Conservation (phyloP, 2,797 vertebrate genomes). For the Streptopelia turtur region DNA sequence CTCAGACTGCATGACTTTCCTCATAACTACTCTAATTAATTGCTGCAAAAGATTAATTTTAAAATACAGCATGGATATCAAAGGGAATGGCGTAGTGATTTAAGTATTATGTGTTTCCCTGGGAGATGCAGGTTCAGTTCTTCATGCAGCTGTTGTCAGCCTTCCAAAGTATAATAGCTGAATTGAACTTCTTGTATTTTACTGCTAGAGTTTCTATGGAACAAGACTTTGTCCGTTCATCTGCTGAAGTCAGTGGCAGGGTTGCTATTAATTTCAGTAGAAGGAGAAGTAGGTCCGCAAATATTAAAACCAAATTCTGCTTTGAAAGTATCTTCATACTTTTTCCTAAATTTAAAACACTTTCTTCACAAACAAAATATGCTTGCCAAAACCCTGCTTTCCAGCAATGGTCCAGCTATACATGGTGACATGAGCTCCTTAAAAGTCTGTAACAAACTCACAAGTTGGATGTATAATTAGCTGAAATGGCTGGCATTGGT, state of each 20-base stretch:
- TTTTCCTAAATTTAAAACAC: not conserved
- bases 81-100: slow-evolving; percentile 52
- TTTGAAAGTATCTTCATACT: not conserved
- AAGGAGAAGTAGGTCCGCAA: not conserved
- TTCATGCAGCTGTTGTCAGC: slow-evolving; percentile 45
- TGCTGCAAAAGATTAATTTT: slow-evolving; percentile 71
- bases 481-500: not conserved
- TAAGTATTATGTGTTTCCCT: slow-evolving; percentile 55
- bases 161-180: slow-evolving; percentile 44
- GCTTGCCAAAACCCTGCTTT: not conserved
- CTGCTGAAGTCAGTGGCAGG: not conserved
- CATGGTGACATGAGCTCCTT: not conserved
- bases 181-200: slow-evolving; percentile 34
- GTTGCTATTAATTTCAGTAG: not conserved
- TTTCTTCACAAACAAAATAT: not conserved
- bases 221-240: not conserved
- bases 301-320: not conserved
- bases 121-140: slow-evolving; percentile 62
- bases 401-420: not conserved
- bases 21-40: slow-evolving; percentile 77
- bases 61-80: slow-evolving; percentile 58
- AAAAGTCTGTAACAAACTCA: not conserved
- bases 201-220: not conserved
- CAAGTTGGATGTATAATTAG: not conserved
- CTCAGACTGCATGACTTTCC: slow-evolving; percentile 63